These are phyloP conservation scores for Apotomis capreana DNA, from an alignment of 2,888 invertebrate genomes.

Conservation along the genomic window DNA sequence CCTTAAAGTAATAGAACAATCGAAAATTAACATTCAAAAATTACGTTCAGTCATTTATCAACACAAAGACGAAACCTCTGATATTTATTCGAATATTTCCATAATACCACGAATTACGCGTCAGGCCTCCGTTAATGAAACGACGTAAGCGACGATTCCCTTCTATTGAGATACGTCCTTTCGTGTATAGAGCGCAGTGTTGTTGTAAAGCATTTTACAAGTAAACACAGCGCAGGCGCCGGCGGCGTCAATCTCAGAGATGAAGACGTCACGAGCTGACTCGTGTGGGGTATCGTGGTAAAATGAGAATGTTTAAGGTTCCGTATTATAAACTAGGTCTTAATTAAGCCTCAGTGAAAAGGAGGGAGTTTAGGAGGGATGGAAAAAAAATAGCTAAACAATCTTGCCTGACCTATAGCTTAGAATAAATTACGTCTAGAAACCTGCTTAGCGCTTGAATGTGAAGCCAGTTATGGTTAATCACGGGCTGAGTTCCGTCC, in stretches of 20 bases:
- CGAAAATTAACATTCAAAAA: neutral
- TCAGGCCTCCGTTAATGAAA: neutral
- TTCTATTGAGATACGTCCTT: slow-evolving; percentile 2
- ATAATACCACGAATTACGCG: slow-evolving; percentile 31
- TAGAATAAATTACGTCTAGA: too few species aligned
- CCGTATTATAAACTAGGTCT: neutral
- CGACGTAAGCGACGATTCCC: neutral
- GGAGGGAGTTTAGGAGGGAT: too few species aligned
- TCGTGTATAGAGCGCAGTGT: slow-evolving; percentile 51
- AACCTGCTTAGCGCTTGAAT: too few species aligned
- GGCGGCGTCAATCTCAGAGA: slow-evolving; percentile 52
- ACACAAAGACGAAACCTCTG: neutral
- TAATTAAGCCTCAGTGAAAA: too few species aligned
- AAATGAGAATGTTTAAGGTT: neutral
- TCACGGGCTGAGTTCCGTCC: too few species aligned
- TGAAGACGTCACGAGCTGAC: slow-evolving; percentile 50
- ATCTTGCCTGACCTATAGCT: too few species aligned
- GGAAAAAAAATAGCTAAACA: too few species aligned
- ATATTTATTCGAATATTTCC: slow-evolving; percentile 28
- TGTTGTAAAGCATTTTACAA: slow-evolving; percentile 40
- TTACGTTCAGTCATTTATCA: slow-evolving; percentile 10
- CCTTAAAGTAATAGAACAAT: neutral
- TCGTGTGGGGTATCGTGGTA: slow-evolving; percentile 22
- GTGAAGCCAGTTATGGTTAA: too few species aligned
- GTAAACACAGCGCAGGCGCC: slow-evolving; percentile 42